phyloP scores from a whole-genome alignment of 2,888 invertebrate species.

The Ischnus inquisitorius region DNA sequence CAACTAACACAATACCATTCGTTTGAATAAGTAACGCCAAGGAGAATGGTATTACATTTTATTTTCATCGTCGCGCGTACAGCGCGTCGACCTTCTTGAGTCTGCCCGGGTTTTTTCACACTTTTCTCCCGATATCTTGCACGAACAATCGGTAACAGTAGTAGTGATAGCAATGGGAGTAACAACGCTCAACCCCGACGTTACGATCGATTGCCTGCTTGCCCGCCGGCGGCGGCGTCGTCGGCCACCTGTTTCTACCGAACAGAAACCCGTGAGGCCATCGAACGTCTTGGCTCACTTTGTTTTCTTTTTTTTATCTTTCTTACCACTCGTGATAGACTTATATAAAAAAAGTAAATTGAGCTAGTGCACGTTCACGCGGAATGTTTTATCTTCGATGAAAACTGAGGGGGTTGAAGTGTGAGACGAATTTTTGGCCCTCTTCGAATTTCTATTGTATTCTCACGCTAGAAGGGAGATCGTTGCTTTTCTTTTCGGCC shows the following conservation, averaged over 20 bases:
- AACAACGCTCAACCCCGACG: background rate
- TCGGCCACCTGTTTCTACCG: slow-evolving; percentile 34
- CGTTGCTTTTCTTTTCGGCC: background rate
- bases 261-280: slow-evolving; percentile 5
- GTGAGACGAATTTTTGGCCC: too few species aligned
- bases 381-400: background rate
- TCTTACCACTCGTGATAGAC: background rate
- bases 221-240: background rate
- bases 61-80: background rate
- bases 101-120: background rate
- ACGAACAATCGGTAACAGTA: slow-evolving; percentile 10
- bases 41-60: slow-evolving; percentile 7
- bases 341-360: background rate
- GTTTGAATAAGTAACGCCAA: background rate
- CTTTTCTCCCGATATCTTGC: slow-evolving; percentile 23
- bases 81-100: slow-evolving; percentile 45
- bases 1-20: background rate
- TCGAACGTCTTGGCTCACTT: slow-evolving; percentile 27
- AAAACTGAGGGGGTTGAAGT: background rate
- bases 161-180: background rate
- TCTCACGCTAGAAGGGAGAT: too few species aligned
- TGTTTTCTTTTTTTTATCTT: slow-evolving; percentile 2
- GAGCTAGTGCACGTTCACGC: background rate
- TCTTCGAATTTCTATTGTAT: too few species aligned
- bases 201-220: slow-evolving; percentile 24